Base-by-base conservation (phyloP, 1,140 invertebrate species). In the Drosophila pallidifrons region DNA sequence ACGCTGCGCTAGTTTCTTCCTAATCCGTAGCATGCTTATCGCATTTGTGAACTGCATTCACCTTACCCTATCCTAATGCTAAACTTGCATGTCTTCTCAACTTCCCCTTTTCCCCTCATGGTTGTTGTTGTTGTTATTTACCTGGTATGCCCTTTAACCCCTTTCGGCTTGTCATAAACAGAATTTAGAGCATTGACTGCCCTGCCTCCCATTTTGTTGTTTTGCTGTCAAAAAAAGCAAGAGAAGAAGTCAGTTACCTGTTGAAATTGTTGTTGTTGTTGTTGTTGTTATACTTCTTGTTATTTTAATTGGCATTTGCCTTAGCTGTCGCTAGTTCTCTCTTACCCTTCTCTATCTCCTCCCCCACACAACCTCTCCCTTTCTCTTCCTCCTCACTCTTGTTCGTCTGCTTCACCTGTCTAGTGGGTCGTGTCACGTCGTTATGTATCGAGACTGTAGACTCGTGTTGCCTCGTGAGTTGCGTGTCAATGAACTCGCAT, bases 401-500 rank as follows among this genome's bases (percentile, higher is more conserved):
- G 3, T 20, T 58, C 35, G 6, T 45, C 25, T 15, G 55, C 67
- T 61, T 75, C 69, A 78, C 25, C 13, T 58, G 49, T 49, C 49
- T 65, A 52, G 25, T 15, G 61, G 46, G 41, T 60, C 54, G 57
- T 69, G 65, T 54, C 64, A 69, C 71, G 70, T 15, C 54, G 15
- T 11, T 64, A 63, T 55, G 51, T 72, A 35, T 71, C 67, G 60
- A 41, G 13, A 51, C 41, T 43, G 57, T 6, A 25, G 45, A 45
- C 25, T 60, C 58, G 51, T 47, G 69, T 60, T 65, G 59, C 55
- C 16, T 73, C 75, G 75, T 77, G 82, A 73, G 66, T 59, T 68
- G 77, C 74, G 85, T 90, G 85, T 89, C 85, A 89, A 90, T 89
- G 85, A 89, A 89, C 85, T 81, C 75, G 61, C 83, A 79, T 86